phyloP scores from a whole-genome alignment of 2,113 vertebrate species.

The crab-eating macaque (Macaca fascicularis) region T2T-MFA8v1.1 NC_088377.1:92647001-92647500 shows the following conservation, averaged over 20 bases:
- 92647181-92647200: background rate
- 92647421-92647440: background rate
- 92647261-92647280: background rate
- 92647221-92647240: background rate
- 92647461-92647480: background rate
- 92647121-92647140: background rate
- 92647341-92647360: background rate
- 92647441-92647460: background rate
- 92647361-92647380: background rate
- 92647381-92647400: background rate
- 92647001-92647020: background rate
- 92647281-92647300: background rate
- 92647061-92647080: background rate
- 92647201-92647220: background rate
- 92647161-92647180: background rate
- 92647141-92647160: background rate
- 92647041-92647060: background rate
- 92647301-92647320: background rate
- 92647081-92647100: background rate
- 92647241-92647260: background rate
- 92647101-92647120: background rate
- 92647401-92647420: background rate
- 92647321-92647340: background rate
- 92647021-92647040: background rate
- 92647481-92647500: background rate